phyloP scores from a whole-genome alignment of 2,113 vertebrate species.

The Daphoenositta chrysoptera region DNA sequence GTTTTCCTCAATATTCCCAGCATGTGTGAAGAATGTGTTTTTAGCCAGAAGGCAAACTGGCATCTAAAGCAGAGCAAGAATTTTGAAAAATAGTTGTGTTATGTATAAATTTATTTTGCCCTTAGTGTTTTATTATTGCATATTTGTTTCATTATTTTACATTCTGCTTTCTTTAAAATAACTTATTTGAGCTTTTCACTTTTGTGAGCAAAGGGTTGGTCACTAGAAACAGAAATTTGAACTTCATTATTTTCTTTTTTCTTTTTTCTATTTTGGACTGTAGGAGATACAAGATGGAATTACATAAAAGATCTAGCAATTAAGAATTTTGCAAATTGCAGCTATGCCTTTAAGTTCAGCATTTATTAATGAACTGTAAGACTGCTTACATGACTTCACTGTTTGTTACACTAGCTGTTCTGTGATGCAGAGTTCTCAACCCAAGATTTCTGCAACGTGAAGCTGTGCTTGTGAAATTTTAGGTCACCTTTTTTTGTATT shows the following conservation, averaged over 20 bases:
- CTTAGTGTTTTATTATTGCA: conserved; percentile 69
- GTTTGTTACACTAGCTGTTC: not conserved
- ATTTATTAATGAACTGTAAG: not conserved
- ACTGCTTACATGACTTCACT: not conserved
- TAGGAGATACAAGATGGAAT: conserved; percentile 4
- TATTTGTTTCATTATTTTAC: conserved; percentile 70
- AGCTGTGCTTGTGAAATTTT: not conserved
- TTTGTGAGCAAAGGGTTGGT: conserved; percentile 5
- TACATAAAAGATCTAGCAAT: not conserved
- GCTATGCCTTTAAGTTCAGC: not conserved
- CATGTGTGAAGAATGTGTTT: conserved; percentile 81
- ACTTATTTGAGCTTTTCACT: conserved; percentile 43
- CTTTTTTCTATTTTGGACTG: not conserved
- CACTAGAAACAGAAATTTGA: conserved; percentile 17
- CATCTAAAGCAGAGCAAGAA: conserved; percentile 76
- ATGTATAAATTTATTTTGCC: conserved; percentile 81
- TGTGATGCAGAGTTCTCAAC: not conserved
- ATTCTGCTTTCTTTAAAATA: conserved; percentile 59
- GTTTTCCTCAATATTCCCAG: conserved; percentile 76
- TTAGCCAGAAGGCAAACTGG: conserved; percentile 79
- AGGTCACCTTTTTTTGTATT: not conserved
- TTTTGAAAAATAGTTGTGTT: conserved; percentile 82
- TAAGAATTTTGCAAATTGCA: not conserved
- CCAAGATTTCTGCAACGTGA: not conserved
- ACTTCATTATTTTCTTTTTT: not conserved